These are phyloP conservation scores for Heterotilapia buettikoferi DNA, from an alignment of 2,113 vertebrate species.

Conservation along the genomic window DNA sequence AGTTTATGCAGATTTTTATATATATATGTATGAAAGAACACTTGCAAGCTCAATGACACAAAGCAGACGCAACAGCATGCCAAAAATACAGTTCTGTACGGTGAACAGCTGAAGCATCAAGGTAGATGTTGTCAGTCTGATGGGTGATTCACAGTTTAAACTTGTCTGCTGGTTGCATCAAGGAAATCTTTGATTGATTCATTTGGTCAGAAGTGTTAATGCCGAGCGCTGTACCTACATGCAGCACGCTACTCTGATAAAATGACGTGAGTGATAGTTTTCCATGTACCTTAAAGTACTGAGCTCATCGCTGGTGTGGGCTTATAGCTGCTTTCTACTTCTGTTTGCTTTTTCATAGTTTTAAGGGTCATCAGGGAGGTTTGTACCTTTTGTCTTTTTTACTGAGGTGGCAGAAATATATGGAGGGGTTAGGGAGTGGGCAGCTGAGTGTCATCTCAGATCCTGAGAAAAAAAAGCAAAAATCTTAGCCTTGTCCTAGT, in stretches of 20 bases:
- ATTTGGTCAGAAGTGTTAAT: background rate
- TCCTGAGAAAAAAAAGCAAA: background rate
- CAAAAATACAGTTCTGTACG: background rate
- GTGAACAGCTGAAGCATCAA: background rate
- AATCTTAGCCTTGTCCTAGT: background rate
- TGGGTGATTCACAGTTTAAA: conserved; percentile 31
- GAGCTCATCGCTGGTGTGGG: conserved; percentile 23
- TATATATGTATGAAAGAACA: background rate
- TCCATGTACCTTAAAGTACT: background rate
- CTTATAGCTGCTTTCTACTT: conserved; percentile 10
- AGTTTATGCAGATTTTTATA: background rate
- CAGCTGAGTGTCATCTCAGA: background rate
- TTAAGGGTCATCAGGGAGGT: conserved; percentile 6
- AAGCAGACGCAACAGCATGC: background rate
- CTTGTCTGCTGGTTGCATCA: conserved; percentile 7
- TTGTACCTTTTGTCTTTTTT: conserved; percentile 1
- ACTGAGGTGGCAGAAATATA: conserved; percentile 27
- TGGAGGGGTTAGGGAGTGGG: background rate
- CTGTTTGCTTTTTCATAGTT: background rate
- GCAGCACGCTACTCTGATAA: background rate
- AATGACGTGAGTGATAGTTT: conserved; percentile 27
- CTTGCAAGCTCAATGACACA: background rate
- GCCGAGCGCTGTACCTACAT: background rate
- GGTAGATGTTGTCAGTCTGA: conserved; percentile 8
- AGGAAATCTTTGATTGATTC: conserved; percentile 15